Evolutionary conservation across 2,888 invertebrate species (phyloP), one percentile per base, ranked within the genome.

Genomic region (Dysmachus trigonus): DNA sequence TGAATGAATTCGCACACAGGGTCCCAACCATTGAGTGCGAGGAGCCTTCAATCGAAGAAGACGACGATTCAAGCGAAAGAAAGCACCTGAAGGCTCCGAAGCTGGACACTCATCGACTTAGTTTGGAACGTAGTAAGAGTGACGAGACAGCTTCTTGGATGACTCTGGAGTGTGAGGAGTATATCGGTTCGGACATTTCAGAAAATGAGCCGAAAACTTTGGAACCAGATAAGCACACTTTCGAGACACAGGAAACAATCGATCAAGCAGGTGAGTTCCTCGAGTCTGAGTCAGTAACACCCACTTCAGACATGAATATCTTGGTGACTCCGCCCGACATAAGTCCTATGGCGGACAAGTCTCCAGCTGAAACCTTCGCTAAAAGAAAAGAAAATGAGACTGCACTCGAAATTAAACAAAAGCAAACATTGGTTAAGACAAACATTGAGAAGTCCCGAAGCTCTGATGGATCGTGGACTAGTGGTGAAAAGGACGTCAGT

Each of bases 381-480:
- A 91, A 90, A 71, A 89, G 88, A 77, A 73, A 76, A 4, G 89
- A 89, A 30, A 35, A 10, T 3, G 38, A 81, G 38, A 8, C 31
- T 62, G 27, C 62, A 8, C 74, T n/a, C 4, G 87, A 85, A 5
- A 86, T 87, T 8, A 51, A 85, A 2, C 90, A 90, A 7, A 47
- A 83, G 18, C 35, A 41, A 7, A 77, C 31, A 1, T 62, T 87
- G 92, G 92, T 81, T 3, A 95, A 95, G 89, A 91, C 95, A 31
- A 89, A 87, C 31, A 94, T 95, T 0, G 96, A 96, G 90, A 95
- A 96, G 87, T 96, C 96, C 0, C 93, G 95, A 88, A 96, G 96
- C 89, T 96, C 96, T 1, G 96, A 96, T 89, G 95, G 95, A 0
- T 96, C 96, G 0, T 96, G 96, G 95, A 96, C 96, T 0, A 95